These are phyloP conservation scores for Antechinus stuartii DNA, from an alignment of 2,113 vertebrate genomes.

Conservation along the genomic window DNA sequence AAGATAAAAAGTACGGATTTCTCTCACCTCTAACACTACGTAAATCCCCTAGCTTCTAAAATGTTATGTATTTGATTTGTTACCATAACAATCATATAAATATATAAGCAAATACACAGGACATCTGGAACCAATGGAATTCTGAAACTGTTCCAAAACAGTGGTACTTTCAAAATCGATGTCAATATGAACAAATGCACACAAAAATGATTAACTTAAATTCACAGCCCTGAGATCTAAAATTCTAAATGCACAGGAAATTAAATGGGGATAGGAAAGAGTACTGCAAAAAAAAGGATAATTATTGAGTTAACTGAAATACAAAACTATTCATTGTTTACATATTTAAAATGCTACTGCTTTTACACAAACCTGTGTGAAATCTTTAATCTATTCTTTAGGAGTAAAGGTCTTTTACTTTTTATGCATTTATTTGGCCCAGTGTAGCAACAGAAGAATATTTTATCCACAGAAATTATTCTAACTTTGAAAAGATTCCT, in stretches of 20 bases:
- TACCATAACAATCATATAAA: constrained; percentile 61
- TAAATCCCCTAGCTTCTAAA: constrained; percentile 26
- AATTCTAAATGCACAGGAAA: background rate
- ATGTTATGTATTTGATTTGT: constrained; percentile 54
- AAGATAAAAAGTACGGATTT: constrained; percentile 58
- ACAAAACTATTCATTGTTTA: constrained; percentile 16
- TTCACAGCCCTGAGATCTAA: background rate
- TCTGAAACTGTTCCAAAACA: constrained; percentile 60
- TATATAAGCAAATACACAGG: constrained; percentile 68
- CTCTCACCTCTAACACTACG: constrained; percentile 29
- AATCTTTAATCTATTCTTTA: constrained; percentile 28
- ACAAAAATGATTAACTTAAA: constrained; percentile 39
- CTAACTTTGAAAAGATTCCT: constrained; percentile 69
- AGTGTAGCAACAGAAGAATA: background rate
- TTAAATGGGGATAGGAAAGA: background rate
- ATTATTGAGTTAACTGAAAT: background rate
- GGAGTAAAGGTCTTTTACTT: constrained; percentile 19
- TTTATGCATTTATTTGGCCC: constrained; percentile 35
- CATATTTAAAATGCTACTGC: background rate
- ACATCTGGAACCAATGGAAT: constrained; percentile 70
- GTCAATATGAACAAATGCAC: constrained; percentile 51
- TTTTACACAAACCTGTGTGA: constrained; percentile 40
- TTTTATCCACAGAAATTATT: constrained; percentile 58
- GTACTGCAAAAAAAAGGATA: constrained; percentile 8
- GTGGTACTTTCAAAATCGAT: constrained; percentile 55